Conservation (phyloP, 2,888 invertebrate species). For the Thumatha senex region DNA sequence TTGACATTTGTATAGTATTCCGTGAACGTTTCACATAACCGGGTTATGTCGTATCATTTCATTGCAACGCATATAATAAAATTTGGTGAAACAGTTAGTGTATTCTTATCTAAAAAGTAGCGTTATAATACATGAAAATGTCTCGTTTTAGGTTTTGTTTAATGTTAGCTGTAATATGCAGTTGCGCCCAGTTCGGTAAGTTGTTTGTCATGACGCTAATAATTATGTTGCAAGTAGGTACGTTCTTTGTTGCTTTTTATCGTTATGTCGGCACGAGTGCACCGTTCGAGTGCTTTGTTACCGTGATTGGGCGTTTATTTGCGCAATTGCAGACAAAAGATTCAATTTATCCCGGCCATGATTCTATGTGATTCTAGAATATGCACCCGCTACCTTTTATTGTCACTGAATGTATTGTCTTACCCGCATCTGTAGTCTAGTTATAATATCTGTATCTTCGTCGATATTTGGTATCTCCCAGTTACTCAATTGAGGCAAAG, state of each 20-base stretch:
- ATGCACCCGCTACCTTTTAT: constrained; percentile 18
- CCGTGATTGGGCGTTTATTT: constrained; percentile 41
- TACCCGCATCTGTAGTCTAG: background rate
- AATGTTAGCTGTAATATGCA: constrained; percentile 59
- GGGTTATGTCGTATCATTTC: constrained; percentile 51
- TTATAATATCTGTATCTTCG: background rate
- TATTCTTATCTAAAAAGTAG: constrained; percentile 24
- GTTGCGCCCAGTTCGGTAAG: constrained; percentile 64
- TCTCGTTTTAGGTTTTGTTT: constrained; percentile 58
- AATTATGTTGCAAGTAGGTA: constrained; percentile 36
- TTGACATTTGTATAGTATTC: constrained; percentile 41
- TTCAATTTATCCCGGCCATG: constrained; percentile 27
- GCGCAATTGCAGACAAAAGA: constrained; percentile 45
- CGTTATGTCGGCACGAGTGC: constrained; percentile 33
- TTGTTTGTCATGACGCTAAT: constrained; percentile 31
- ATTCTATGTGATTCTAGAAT: constrained; percentile 33
- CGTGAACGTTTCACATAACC: constrained; percentile 42
- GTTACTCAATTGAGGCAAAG: background rate
- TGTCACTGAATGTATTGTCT: background rate
- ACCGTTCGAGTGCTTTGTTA: constrained; percentile 40
- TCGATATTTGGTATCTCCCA: background rate
- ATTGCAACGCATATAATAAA: constrained; percentile 48
- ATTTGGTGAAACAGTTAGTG: constrained; percentile 47
- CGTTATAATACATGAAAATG: constrained; percentile 50
- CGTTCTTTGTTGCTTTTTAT: constrained; percentile 58